phyloP scores from a whole-genome alignment of 2,888 invertebrate genomes.

The Stenchaetothrips biformis region DNA sequence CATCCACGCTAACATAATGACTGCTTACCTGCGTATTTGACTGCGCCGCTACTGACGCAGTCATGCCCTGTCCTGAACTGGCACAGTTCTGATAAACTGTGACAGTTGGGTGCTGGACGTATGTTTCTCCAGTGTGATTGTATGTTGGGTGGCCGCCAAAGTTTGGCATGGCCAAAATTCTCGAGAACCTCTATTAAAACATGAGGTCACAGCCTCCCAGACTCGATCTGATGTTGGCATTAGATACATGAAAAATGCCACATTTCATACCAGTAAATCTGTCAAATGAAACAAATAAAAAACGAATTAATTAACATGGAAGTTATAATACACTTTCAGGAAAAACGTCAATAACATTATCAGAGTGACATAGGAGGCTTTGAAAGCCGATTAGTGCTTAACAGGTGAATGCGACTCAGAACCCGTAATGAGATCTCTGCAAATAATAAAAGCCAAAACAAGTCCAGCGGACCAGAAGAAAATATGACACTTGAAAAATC shows the following conservation, averaged over 20 bases:
- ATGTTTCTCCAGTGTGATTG: not conserved
- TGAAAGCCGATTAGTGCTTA: no score
- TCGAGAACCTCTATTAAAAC: not conserved
- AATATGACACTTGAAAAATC: no score
- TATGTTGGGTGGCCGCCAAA: not conserved
- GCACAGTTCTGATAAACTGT: slow-evolving; percentile 15
- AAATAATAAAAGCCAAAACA: no score
- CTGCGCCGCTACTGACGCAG: not conserved
- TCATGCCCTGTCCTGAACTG: slow-evolving; percentile 3
- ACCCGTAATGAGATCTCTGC: no score
- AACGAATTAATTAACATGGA: not conserved
- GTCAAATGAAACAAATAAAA: not conserved
- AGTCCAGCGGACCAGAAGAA: no score
- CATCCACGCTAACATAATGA: not conserved
- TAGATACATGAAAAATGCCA: not conserved
- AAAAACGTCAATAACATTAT: no score
- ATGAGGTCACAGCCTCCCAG: slow-evolving; percentile 15
- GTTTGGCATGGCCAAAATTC: not conserved
- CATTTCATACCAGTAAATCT: not conserved
- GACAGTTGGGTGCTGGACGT: not conserved
- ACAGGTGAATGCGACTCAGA: no score
- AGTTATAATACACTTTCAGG: not conserved
- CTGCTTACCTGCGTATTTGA: slow-evolving; percentile 3
- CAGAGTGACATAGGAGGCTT: no score
- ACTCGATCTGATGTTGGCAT: slow-evolving; percentile 3